Base-by-base conservation (phyloP, 2,888 invertebrate species). In the Epinotia nisella region DNA sequence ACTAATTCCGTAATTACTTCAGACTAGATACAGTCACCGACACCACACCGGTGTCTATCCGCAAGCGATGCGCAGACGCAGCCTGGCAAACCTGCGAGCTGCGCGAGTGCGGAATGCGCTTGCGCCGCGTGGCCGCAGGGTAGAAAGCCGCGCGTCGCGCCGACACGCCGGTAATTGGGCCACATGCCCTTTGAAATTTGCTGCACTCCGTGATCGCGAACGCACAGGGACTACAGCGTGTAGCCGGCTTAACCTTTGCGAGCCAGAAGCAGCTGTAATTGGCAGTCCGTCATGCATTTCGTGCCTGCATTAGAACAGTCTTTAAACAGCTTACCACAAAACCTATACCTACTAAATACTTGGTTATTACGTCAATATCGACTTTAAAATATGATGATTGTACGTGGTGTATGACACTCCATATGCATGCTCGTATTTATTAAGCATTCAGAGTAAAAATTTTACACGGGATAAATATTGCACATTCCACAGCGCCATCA, bases 81-180 rank as follows among this genome's bases (percentile, higher is more conserved):
- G 45, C 64, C 64, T 62, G 74, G n/a, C n/a, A 1, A 49, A 49
- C 49, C 49, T 58, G 80, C 82, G 79, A 82, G 75, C 35, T 7
- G 79, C 82, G 79, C 82, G 75, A 81, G 82, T 81, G 77, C 76
- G 87, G 87, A 86, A 87, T 87, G 86, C 81, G 75, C 78, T 29
- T 29, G 67, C 53, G 15, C 53, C 17, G 61, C 68, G 61, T 74
- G 70, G 80, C 79, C 76, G 74, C 79, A 74, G 81, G 80, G 81
- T 80, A 80, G 81, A 81, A 80, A 81, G 82, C 77, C 74, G 75
- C 68, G 59, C 70, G 74, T 76, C 75, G 79, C 76, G 74, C 76
- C 75, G 74, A 70, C 75, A 74, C 69, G 60, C 75, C 72, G 76
- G 76, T 77, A 79, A 81, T 80, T 78, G 79, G 80, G 79, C 77